These are phyloP conservation scores for Neuroscelio doddi DNA, from an alignment of 2,888 invertebrate genomes.

Conservation along the genomic window DNA sequence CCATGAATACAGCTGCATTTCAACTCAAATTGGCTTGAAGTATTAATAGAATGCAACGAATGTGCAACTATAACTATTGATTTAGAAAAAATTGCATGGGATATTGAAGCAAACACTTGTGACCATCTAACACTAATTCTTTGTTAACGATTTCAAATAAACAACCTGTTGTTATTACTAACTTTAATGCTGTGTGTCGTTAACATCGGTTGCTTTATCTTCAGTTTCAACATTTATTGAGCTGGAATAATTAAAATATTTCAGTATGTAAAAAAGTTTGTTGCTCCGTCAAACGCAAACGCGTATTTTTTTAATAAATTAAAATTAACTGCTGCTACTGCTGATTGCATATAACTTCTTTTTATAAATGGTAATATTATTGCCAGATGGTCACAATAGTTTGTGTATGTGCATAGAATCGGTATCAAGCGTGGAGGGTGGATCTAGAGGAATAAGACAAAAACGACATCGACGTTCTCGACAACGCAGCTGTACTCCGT, in stretches of 20 bases:
- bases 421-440: constrained; percentile 77
- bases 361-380: not conserved
- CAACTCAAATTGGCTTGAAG: not conserved
- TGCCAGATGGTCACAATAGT: constrained; percentile 70
- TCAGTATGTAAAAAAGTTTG: too few species aligned
- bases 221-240: too few species aligned
- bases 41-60: constrained; percentile 12
- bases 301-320: too few species aligned
- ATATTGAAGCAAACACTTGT: constrained; percentile 66
- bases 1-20: not conserved
- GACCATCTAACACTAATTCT: constrained; percentile 67
- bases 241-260: too few species aligned
- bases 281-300: too few species aligned
- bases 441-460: constrained; percentile 69
- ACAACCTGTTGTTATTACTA: constrained; percentile 12
- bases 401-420: constrained; percentile 74
- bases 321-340: not conserved
- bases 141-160: constrained; percentile 7
- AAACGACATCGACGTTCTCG: constrained; percentile 64
- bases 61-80: constrained; percentile 7
- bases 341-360: not conserved
- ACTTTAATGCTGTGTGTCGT: not conserved
- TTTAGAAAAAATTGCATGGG: constrained; percentile 52
- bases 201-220: not conserved
- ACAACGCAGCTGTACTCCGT: constrained; percentile 70